A percentile compares a stretch with the other conserved stretches of the same genome.
These are phyloP conservation scores for Cinclus mexicanus DNA, from an alignment of 2,113 vertebrate genomes.

Conservation along the genomic window DNA sequence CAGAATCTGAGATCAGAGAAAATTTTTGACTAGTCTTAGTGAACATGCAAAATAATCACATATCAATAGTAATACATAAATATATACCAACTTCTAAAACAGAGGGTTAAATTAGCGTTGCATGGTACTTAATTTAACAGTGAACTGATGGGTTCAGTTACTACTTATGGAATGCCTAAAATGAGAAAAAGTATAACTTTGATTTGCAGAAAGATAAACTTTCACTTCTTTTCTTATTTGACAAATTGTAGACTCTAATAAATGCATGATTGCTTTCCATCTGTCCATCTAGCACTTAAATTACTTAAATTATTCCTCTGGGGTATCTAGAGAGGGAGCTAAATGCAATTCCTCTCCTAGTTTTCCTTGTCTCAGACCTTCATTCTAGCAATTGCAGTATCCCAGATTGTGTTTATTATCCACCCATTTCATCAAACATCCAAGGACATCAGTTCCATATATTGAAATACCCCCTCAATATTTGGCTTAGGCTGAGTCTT, in stretches of 20 bases:
- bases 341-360: background rate
- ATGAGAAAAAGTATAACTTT: background rate
- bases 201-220: background rate
- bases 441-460: background rate
- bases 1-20: background rate
- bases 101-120: background rate
- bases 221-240: background rate
- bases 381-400: background rate
- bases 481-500: background rate
- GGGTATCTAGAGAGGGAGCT: background rate
- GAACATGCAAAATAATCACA: background rate
- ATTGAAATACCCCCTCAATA: background rate
- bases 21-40: background rate
- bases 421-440: background rate
- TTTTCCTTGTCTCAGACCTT: background rate
- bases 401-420: background rate
- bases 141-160: background rate
- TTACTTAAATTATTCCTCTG: background rate
- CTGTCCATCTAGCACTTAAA: background rate
- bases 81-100: background rate
- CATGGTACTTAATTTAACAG: background rate
- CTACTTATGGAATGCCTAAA: background rate
- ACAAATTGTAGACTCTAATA: background rate
- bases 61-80: background rate
- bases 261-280: background rate